Percentiles rank a stretch among this genome's conserved stretches.
Conservation (phyloP, 1,140 invertebrate species). For the Leptonema lineaticorne region DNA sequence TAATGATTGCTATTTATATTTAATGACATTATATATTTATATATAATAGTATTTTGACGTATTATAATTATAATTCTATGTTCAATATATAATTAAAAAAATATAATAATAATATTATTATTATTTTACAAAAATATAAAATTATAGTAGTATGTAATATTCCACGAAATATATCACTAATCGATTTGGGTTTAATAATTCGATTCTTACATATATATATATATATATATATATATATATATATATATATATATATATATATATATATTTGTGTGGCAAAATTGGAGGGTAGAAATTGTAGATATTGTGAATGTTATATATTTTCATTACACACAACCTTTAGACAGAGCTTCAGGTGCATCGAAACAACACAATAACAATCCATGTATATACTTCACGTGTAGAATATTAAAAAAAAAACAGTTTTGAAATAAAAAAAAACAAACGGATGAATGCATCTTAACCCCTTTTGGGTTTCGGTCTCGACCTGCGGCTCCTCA, state of each 20-base stretch:
- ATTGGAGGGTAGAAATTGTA: neutral
- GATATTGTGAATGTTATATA: neutral
- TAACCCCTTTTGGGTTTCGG: conserved; percentile 4
- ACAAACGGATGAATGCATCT: neutral
- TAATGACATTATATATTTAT: too few relatives aligned
- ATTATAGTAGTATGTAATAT: too few relatives aligned
- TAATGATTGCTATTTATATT: too few relatives aligned
- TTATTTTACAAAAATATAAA: too few relatives aligned
- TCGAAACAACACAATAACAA: neutral
- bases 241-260: neutral
- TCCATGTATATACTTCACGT: neutral
- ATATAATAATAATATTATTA: too few relatives aligned
- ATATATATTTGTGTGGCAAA: neutral
- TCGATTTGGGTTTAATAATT: too few relatives aligned
- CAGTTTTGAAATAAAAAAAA: neutral
- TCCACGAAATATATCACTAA: too few relatives aligned
- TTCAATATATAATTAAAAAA: too few relatives aligned
- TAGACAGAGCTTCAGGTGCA: neutral
- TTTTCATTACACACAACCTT: neutral
- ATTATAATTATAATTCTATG: too few relatives aligned
- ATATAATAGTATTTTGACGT: too few relatives aligned
- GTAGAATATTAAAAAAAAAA: neutral
- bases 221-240: neutral
- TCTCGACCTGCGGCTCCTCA: neutral
- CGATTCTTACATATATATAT: neutral